Base-by-base conservation (phyloP, 2,113 vertebrate species). In the Phoenicopterus ruber region DNA sequence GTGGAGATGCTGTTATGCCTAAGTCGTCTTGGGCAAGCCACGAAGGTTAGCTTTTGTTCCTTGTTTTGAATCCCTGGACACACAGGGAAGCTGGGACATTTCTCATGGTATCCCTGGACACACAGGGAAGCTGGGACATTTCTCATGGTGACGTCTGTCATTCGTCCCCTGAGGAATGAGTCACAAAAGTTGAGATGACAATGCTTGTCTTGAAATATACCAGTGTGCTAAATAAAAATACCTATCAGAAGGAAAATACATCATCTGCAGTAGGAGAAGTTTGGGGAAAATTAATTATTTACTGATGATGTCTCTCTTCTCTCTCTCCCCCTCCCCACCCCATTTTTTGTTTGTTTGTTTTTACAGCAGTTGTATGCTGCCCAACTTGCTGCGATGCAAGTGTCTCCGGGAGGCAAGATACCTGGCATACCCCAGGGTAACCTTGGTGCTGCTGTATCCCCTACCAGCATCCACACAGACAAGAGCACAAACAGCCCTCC, bases 321-420 rank as follows among this genome's bases (percentile, higher is more conserved):
- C 49, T 63, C 21, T 79, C n/a, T 29, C 44, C 7, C 17, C 6
- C 17, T 25, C 6, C 17, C 14, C 46, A 4, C 17, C 20, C 54
- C 21, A 5, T 8, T 73, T 46, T 66, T 81, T 78, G 44, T 86
- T 82, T 87, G 71, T 93, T 96, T 94, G 44, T 93, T 79, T 91
- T 95, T 92, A 93, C 96, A 99, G 99, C 99, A 99, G 98, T 98
- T 99, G 95, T 99, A 99, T 94, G 99, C 99, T 81, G 99, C 99
- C 96, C 99, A 99, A 94, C 98, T 99, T 95, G 99, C 99, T 73
- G 99, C 99, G 40, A 99, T 99, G 99, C 99, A 99, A 98, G 99
- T 99, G 38, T 99, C 99, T 96, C 99, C 99, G 0, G 99, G 99
- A 98, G 98, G 98, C 86, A 99, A 99, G 98, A 98, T 99, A 95